Base-by-base conservation (phyloP, 2,113 vertebrate species). In the Pterocles burchelli region DNA sequence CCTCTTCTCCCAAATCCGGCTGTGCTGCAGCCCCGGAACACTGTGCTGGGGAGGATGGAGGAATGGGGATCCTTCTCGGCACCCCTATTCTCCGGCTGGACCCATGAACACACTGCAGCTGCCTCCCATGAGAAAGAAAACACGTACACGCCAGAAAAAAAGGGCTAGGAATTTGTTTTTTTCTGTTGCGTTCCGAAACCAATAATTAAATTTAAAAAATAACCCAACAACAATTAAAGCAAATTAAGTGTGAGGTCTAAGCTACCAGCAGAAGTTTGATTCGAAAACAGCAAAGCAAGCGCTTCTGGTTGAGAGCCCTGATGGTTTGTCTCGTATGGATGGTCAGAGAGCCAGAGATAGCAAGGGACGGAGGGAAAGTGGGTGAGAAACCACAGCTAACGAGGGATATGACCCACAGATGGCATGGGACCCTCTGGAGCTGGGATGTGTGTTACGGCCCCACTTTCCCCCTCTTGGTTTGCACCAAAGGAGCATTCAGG, bases 61-160 rank as follows among this genome's bases (percentile, higher is more conserved):
- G 46, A 9, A 13, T 0, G 3, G 21, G 18, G 16, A 1, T 7
- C n/a, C 55, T 88, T 81, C 72, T 36, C 46, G 3, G 73, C 36
- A 78, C 6, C 31, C 43, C 3, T 17, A 3, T 79, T 72, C 66
- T 29, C 45, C 74, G 65, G 20, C 24, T 2, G 5, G 62, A 85
- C 6, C 54, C 52, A 4, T 4, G 61, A 96, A 57, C 52, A 66
- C 48, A 3, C 68, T 46, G 88, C 0, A 0, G 55, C 46, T 68
- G 38, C 90, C 85, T 79, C 75, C 72, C 46, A 85, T 18, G 3
- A 83, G 72, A 88, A 83, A 73, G 51, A 93, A 93, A 93, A 88
- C 52, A 78, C 0, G 0, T 10, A 5, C 17, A 20, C 0, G 0
- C 1, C 6, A 18, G 6, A 4, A 61, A 63, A 65, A 73, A 19